Evolutionary conservation across 2,113 vertebrate genomes (phyloP), one percentile per base, ranked within the genome.

Genomic region (Ageneiosus marmoratus): DNA sequence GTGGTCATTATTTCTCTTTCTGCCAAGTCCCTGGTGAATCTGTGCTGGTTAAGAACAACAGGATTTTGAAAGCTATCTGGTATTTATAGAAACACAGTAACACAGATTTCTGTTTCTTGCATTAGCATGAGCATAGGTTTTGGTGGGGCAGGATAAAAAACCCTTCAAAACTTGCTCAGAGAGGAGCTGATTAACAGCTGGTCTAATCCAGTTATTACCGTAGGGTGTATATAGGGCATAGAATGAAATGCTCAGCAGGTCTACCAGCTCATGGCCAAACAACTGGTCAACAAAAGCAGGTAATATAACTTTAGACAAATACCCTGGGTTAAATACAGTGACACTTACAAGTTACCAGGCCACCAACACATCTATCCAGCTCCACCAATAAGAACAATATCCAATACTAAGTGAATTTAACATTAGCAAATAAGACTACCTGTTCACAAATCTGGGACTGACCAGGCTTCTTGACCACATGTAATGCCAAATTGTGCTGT

Each of bases 61-160:
- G 37, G 37, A 70, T 22, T 20, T 70, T 70, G 37, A 24, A 27
- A 24, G 44, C 20, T 73, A 18, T 48, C 13, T 24, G 15, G 22
- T 70, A 70, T 37, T 67, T 67, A 67, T 18, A 65, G 62, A 69
- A 41, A 22, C 65, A 69, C 63, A 63, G 29, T 65, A 18, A 27
- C 1, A 15, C 27, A 27, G 44, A 27, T 11, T 16, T 73, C 13
- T 48, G 44, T 32, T 73, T 73, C n/a, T 48, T 12, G 70, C 70
- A 48, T 73, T 44, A 7, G 24, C 18, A 37, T 37, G 65, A 24
- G 8, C 34, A 41, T 3, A 22, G 34, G 22, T 22, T 69, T 69
- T 69, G 34, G 34, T 41, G 7, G 32, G 65, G 62, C 29, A 18
- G 29, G 5, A 65, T 34, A 16, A 63, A 4, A 27, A 13, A 27